Evolutionary conservation across 2,113 vertebrate genomes (phyloP), one percentile per base, ranked within the genome.

Genomic region (Candoia aspera): DNA sequence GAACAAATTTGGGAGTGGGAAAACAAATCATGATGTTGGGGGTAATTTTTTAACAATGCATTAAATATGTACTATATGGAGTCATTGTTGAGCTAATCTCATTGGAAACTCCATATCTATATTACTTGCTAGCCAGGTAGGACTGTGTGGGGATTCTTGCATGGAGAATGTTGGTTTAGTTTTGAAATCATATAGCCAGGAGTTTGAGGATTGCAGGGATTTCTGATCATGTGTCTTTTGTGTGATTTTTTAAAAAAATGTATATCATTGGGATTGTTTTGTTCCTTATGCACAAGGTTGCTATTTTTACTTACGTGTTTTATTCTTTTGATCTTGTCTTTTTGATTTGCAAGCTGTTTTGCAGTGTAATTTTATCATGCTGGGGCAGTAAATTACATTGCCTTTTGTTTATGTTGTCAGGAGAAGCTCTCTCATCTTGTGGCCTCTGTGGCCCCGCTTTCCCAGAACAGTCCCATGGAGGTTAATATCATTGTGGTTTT

Each of bases 401-500:
- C 29, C 42, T 62, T 89, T 92, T 94, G 86, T 93, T 93, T 92
- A 37, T 88, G 91, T n/a, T 94, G 91, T 59, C 60, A 0, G 0
- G 53, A 2, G 29, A 24, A 73, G 33, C 91, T 3, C 0, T 53
- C 59, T 58, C 9, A 42, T 64, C 0, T 0, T 24, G 8, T 86
- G 57, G 26, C 5, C 92, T 2, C 0, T 73, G 92, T 91, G 64
- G 11, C 6, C 53, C 37, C 13, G 49, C n/a, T 94, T 91, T 93
- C 86, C 62, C 54, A 88, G 86, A 89, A 68, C 8, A 42, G 79
- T 4, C 79, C 57, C 91, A 8, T 29, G 0, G 19, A 96, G 94
- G 93, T 95, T 68, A 90, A 58, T 26, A 37, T 9, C 84, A 95
- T 95, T 87, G 87, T 79, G 55, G 49, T 60, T 94, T 86, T 49